phyloP scores from a whole-genome alignment of 2,113 vertebrate genomes.

The Crotalus tigris region DNA sequence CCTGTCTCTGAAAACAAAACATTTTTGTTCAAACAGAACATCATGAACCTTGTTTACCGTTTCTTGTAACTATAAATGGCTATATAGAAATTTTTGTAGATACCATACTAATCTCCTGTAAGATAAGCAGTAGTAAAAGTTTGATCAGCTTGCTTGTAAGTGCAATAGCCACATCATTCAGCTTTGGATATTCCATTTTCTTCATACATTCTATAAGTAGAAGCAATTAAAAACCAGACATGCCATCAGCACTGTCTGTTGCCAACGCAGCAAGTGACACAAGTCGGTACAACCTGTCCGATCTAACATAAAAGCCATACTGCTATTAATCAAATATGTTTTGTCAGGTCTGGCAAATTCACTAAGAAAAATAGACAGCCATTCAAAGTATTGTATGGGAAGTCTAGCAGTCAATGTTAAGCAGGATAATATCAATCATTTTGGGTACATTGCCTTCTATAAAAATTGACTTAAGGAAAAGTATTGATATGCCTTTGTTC shows the following conservation, averaged over 20 bases:
- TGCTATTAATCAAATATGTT: background rate
- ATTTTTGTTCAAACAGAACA: background rate
- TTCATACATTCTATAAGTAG: background rate
- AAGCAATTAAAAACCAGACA: background rate
- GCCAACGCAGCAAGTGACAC: background rate
- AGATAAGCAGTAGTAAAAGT: background rate
- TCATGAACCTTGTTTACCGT: background rate
- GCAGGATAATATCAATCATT: background rate
- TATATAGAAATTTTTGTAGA: background rate
- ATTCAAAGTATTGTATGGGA: background rate
- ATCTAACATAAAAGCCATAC: background rate
- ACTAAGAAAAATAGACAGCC: background rate
- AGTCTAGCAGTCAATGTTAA: background rate
- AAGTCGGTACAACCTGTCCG: background rate
- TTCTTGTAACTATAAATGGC: background rate
- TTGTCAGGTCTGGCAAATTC: background rate
- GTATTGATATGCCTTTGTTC: background rate
- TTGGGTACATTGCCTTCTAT: background rate
- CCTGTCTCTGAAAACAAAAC: background rate
- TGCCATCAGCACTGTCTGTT: background rate
- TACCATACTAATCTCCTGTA: background rate
- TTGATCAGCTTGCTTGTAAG: background rate
- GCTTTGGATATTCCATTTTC: background rate
- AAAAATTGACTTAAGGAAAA: background rate
- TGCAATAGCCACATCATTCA: background rate